Base-by-base conservation (phyloP, 2,113 vertebrate genomes). In the Girardinichthys multiradiatus region DNA sequence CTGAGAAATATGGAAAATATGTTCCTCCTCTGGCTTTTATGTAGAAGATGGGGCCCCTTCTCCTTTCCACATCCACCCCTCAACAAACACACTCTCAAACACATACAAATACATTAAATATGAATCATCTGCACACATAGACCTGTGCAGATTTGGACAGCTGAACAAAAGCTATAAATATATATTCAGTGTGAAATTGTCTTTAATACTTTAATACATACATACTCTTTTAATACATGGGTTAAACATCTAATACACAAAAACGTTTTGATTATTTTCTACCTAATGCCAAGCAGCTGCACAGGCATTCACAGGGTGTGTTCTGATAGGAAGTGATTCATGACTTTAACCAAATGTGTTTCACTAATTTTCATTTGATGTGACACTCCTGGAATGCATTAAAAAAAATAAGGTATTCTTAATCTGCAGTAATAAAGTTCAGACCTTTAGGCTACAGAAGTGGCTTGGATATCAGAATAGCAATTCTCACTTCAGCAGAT, bases 1-100 rank as follows among this genome's bases (percentile, higher is more conserved):
- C 64, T 6, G 68, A 80, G 64, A 86, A 90, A 81, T 74, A 86
- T 85, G 74, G 77, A 78, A 81, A 81, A 83, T 76, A 74, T 81
- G 54, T 76, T 84, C 80, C 76, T 81, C 54, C 67, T 42, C 68
- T 72, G 24, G 57, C 58, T 75, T 28, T 37, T 61, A 80, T 64
- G 68, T 76, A 77, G 69, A 59, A 31, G 66, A 3, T 27, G 68
- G 64, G 60, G 72, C 82, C 68, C 72, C 35, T 66, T 70, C 71
- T 66, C 68, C 71, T 3, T 61, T 60, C 64, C 72, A 39, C 45
- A 63, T 61, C 33, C n/a, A 37, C 66, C 71, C 73, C 76, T 39
- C 29, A 5, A 35, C 13, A 4, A 19, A 63, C 83, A 82, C 17
- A 14, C 5, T 27, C 59, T 54, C 30, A 59, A 63, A 70, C 70